Evolutionary conservation across 1,140 invertebrate genomes (phyloP).

Genomic region (Conus betulinus): DNA sequence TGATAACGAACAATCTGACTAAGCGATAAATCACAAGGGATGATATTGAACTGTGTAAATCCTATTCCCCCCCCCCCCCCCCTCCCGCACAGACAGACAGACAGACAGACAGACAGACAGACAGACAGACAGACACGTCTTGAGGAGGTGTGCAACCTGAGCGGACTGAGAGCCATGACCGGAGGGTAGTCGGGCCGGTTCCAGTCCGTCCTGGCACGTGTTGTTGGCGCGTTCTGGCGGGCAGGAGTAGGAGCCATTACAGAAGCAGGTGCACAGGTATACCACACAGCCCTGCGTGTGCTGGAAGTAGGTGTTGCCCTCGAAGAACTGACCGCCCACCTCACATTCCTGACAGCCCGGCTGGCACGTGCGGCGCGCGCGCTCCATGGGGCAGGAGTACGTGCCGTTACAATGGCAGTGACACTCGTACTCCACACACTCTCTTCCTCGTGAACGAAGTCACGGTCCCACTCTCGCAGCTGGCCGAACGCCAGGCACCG

Average conservation of each 20-base stretch:
- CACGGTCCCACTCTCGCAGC: conserved; percentile 38
- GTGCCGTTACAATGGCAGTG: conserved; percentile 59
- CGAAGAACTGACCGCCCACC: conserved; percentile 45
- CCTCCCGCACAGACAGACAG: too few relatives aligned
- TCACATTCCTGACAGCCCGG: conserved; percentile 50
- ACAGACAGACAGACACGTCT: not conserved
- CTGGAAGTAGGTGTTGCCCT: conserved; percentile 52
- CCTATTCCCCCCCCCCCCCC: too few relatives aligned
- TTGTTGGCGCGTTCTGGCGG: conserved; percentile 44
- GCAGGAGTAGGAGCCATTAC: conserved; percentile 53
- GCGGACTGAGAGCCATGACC: not conserved
- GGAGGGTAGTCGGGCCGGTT: not conserved
- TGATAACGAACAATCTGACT: too few relatives aligned
- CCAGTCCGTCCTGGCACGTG: conserved; percentile 36
- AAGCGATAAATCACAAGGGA: too few relatives aligned
- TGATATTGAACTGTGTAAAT: too few relatives aligned
- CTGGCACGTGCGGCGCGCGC: conserved; percentile 50
- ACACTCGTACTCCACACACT: conserved; percentile 60
- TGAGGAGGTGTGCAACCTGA: not conserved
- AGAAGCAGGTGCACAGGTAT: conserved; percentile 53
- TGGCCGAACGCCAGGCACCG: conserved; percentile 49
- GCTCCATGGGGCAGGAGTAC: conserved; percentile 57
- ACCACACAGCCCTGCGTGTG: conserved; percentile 47
- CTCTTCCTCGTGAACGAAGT: conserved; percentile 55
- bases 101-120: not conserved